Evolutionary conservation across 1,140 invertebrate species (phyloP), one percentile per base, ranked within the genome.

Genomic region (Aphis gossypii): DNA sequence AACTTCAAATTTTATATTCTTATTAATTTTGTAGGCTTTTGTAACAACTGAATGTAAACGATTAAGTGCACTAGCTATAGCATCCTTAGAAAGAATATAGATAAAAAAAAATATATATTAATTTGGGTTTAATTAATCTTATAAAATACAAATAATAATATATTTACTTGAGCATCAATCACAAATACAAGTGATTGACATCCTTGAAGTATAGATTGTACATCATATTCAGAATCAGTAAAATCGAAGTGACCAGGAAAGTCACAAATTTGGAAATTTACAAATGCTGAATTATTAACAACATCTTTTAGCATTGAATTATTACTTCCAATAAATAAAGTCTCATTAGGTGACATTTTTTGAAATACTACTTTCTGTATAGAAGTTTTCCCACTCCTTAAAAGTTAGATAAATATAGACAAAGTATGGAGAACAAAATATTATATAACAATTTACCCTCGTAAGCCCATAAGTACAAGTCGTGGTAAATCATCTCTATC

Each of bases 301-400:
- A 99, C 98, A 96, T 99, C 99, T 96, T 99, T 99, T 7, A 99
- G 98, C 94, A 99, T 99, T 96, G 99, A 99, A 95, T 99, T 99
- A 93, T 99, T 99, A 94, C 98, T 99, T 95, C 99, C 99, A 76
- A 99, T 96, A 95, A 99, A 99, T n/a, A 99, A 96, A 8, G 99
- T 99, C 96, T 99, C 99, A 96, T 99, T 99, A 20, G 99, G 99
- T 23, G 99, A 99, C 98, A 99, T 99, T 96, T 99, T 99, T 95
- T 99, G 99, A 96, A 99, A 99, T 25, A 99, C 99, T 20, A 99
- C 99, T 96, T 99, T 99, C 95, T 99, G 98, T 95, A 99, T 99
- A 5, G 99, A 99, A n/a, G 99, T 99, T 96, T 99, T 99, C 94
- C 99, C 99, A 95, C 99, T 99, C 95, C 99, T 99, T 95, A 94